A percentile compares a stretch with the other conserved stretches of the same genome.
Conservation (phyloP, 2,113 vertebrate genomes). For the Aplodontia rufa region DNA sequence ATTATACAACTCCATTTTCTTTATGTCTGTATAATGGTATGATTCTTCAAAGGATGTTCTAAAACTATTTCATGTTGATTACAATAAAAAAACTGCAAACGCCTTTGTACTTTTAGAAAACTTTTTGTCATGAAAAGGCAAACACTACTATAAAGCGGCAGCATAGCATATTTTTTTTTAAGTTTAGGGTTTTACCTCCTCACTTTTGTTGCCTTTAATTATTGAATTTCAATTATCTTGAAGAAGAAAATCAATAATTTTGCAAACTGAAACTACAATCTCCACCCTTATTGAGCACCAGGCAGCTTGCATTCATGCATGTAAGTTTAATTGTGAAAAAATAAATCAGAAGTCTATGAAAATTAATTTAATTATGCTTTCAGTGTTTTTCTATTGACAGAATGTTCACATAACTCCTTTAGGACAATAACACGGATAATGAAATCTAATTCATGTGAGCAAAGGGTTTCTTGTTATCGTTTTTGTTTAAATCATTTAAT, state of each 20-base stretch:
- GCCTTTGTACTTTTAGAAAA: constrained; percentile 18
- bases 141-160: not conserved
- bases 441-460: constrained; percentile 58
- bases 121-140: not conserved
- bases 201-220: constrained; percentile 48
- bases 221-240: constrained; percentile 60
- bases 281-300: constrained; percentile 61
- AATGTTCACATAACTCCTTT: constrained; percentile 60
- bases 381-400: constrained; percentile 61
- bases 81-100: not conserved
- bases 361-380: constrained; percentile 77
- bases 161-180: not conserved
- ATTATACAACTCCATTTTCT: not conserved
- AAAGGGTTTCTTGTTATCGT: constrained; percentile 19
- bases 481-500: constrained; percentile 45
- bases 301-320: constrained; percentile 54
- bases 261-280: constrained; percentile 54
- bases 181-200: not conserved
- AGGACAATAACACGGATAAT: constrained; percentile 60
- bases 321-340: constrained; percentile 70
- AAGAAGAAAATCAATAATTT: constrained; percentile 70
- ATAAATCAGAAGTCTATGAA: constrained; percentile 71
- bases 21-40: not conserved
- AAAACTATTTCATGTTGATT: not conserved
- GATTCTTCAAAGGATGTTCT: not conserved